Conservation (phyloP, 1,140 invertebrate genomes). For the Lithobius niger region DNA sequence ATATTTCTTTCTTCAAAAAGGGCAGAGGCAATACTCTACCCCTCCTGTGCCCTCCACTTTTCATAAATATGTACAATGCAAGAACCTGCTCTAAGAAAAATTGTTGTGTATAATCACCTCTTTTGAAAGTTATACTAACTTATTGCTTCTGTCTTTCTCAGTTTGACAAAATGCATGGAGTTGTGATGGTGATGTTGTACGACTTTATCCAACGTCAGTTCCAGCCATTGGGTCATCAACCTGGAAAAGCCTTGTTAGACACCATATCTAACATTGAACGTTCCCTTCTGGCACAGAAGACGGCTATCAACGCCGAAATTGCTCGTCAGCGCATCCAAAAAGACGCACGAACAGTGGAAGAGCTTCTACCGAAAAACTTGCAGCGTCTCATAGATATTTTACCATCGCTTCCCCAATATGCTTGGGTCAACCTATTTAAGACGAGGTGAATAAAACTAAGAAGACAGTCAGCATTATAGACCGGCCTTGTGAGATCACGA, state of each 20-base stretch:
- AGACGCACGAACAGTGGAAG: not conserved
- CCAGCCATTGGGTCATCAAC: not conserved
- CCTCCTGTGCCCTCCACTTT: too few relatives aligned
- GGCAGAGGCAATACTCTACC: too few relatives aligned
- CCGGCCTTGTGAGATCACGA: too few relatives aligned
- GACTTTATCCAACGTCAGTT: conserved; percentile 1
- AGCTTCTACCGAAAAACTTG: not conserved
- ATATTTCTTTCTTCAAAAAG: too few relatives aligned
- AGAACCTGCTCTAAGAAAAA: too few relatives aligned
- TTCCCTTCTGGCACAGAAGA: not conserved
- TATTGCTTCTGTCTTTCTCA: too few relatives aligned
- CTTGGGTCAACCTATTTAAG: conserved; percentile 2
- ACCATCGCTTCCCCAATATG: conserved; percentile 3
- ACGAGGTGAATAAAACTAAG: not conserved
- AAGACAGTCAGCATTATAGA: too few relatives aligned
- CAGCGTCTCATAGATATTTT: not conserved
- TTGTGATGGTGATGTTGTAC: conserved; percentile 4
- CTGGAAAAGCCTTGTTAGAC: not conserved
- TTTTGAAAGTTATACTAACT: too few relatives aligned
- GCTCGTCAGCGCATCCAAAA: not conserved
- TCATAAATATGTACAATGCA: too few relatives aligned
- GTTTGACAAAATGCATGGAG: not conserved
- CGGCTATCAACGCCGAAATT: conserved; percentile 1
- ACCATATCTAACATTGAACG: not conserved
- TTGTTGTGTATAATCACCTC: too few relatives aligned